Base-by-base conservation (phyloP, 2,113 vertebrate genomes). In the Scytalopus superciliaris region DNA sequence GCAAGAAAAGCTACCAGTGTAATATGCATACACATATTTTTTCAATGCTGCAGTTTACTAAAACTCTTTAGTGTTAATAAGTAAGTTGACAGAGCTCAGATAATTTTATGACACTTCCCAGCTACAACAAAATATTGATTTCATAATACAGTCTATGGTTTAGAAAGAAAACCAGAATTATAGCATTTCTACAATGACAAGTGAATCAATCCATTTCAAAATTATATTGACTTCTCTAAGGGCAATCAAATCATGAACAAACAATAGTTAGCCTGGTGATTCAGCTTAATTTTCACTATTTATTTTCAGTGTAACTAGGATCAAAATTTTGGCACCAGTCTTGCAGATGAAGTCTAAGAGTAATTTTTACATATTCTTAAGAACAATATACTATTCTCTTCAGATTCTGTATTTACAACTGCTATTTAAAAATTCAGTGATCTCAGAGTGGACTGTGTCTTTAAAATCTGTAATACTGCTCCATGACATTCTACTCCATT, bases 1-100 rank as follows among this genome's bases (percentile, higher is more conserved):
- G 95, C 92, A 96, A 94, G 86, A 79, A 84, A 95, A 95, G 69
- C 84, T 90, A 96, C 86, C 80, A 90, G 86, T 91, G 44, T 96
- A 96, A 96, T 95, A 96, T 79, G 66, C 90, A 96, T 78, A 95
- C 86, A 94, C 45, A n/a, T 70, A 94, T 92, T 95, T 94, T 96
- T 96, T 90, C 93, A 94, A 89, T 92, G 94, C 83, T 93, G 87
- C 90, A 94, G 90, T 94, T 96, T 97, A 92, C 90, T 94, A 72
- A 72, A 96, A 95, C 90, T 95, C 94, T 97, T 96, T 94, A 93
- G 80, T 84, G 90, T 93, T 96, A 97, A 96, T 96, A 96, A 92
- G 63, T 94, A 95, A 95, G 96, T 94, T 97, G 96, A 94, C 96
- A 97, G 93, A 94, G 74, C 92, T 96, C 83, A 93, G 90, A 96